Evolutionary conservation across 1,140 invertebrate genomes (phyloP).

Genomic region (Papilio glaucus): DNA sequence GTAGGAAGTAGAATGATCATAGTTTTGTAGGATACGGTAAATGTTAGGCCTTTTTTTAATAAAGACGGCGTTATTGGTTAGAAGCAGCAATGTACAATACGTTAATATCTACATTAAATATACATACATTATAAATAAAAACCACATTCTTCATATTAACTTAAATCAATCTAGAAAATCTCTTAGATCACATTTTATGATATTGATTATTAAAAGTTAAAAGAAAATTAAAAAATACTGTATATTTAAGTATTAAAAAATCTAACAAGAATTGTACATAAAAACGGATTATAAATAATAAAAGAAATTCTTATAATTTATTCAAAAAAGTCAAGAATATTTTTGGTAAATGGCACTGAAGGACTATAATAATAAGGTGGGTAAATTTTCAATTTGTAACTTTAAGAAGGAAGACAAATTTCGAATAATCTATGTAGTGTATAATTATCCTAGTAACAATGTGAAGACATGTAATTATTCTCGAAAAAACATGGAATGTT

Average conservation of each 20-base stretch:
- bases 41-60: conserved; percentile 22
- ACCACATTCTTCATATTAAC: not conserved
- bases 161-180: not conserved
- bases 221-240: not conserved
- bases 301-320: not conserved
- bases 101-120: not conserved
- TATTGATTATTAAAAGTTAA: not conserved
- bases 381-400: conserved; percentile 53
- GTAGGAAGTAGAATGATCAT: not conserved
- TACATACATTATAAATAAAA: not conserved
- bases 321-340: not conserved
- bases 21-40: conserved; percentile 20
- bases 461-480: conserved; percentile 14
- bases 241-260: not conserved
- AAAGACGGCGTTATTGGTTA: not conserved
- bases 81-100: not conserved
- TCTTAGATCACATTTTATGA: not conserved
- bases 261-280: not conserved
- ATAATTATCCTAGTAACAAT: conserved; percentile 27
- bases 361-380: conserved; percentile 59
- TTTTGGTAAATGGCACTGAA: conserved; percentile 53
- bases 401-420: conserved; percentile 64
- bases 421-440: conserved; percentile 22
- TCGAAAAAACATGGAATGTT: conserved; percentile 38
- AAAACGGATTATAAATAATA: not conserved